Conservation (phyloP, 2,888 invertebrate species). For the Volucella bombylans region DNA sequence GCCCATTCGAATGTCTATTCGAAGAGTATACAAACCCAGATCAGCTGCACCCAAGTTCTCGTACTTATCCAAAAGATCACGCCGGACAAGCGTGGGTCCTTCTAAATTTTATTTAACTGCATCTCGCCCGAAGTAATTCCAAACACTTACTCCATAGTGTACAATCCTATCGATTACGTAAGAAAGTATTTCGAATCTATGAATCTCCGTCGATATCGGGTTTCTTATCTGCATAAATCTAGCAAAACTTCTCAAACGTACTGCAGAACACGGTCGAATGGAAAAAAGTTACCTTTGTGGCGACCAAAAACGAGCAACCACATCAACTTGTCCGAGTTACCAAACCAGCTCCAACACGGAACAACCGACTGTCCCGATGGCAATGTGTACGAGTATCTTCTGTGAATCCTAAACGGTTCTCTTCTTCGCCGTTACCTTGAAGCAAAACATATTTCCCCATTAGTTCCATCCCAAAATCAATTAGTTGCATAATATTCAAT, state of each 20-base stretch:
- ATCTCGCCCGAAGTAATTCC: not conserved
- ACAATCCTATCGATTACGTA: not conserved
- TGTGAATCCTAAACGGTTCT: constrained; percentile 22
- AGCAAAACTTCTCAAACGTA: constrained; percentile 30
- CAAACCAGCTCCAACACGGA: constrained; percentile 47
- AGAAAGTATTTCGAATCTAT: constrained; percentile 9
- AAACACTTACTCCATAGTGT: not conserved
- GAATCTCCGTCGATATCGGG: constrained; percentile 43
- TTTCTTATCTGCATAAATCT: constrained; percentile 42
- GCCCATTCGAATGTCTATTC: not conserved
- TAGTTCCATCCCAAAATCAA: constrained; percentile 72
- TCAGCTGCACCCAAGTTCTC: constrained; percentile 2
- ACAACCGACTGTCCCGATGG: constrained; percentile 5
- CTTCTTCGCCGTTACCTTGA: constrained; percentile 44
- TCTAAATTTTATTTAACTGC: not conserved
- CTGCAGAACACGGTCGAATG: constrained; percentile 34
- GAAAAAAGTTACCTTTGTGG: constrained; percentile 10
- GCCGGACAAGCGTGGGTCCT: not conserved
- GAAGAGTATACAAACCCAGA: not conserved
- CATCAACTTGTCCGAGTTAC: constrained; percentile 43
- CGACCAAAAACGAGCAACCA: constrained; percentile 20
- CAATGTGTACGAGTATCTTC: constrained; percentile 14
- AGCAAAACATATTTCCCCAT: constrained; percentile 59
- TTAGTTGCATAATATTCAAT: constrained; percentile 69
- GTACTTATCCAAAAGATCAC: not conserved